Base-by-base conservation (phyloP, 2,888 invertebrate genomes). In the Axea sp. region DNA sequence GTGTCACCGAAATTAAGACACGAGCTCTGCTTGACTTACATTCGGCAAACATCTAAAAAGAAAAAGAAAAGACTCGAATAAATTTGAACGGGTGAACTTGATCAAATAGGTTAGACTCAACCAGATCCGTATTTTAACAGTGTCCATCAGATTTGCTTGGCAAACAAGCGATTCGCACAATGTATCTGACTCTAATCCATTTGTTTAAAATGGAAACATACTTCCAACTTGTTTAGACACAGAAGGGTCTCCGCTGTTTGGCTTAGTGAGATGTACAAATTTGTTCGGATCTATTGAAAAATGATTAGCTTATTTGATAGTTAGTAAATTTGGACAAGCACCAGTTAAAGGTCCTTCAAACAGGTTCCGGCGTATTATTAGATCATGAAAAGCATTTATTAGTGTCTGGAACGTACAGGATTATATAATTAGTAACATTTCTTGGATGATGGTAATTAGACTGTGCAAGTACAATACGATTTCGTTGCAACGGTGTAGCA, bases 1-100 rank as follows among this genome's bases (percentile, higher is more conserved):
- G 47, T 37, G 57, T 28, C 59, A 28, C 37, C 45, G 19, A 45
- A 65, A 71, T 67, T 65, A 73, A 73, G 73, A 73, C 65, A 47
- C 45, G 35, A 73, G 28, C 11, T 1, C 6, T 30, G 39, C 5
- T 26, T 33, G 49, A 64, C 62, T 71, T 57, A 35, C 62, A 41
- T 15, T 64, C 53, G 45, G 45, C 53, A 60, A 69, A 71, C 62
- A 62, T 3, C 22, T 35, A 22, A 33, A 49, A 45, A 62, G n/a
- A n/a, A n/a, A n/a, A n/a, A n/a, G n/a, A 71, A 71, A 45, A 33
- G 43, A 12, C 12, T 9, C 11, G 57, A 49, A 49, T 53, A 53
- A 43, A 60, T 60, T 45, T 51, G 43, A 37, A 31, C 41, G 62
- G 11, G 2, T 6, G 30, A 26, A 15, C 24, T 22, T 30, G 45